Conservation (phyloP, 2,888 invertebrate genomes). For the Cerastis leucographa region DNA sequence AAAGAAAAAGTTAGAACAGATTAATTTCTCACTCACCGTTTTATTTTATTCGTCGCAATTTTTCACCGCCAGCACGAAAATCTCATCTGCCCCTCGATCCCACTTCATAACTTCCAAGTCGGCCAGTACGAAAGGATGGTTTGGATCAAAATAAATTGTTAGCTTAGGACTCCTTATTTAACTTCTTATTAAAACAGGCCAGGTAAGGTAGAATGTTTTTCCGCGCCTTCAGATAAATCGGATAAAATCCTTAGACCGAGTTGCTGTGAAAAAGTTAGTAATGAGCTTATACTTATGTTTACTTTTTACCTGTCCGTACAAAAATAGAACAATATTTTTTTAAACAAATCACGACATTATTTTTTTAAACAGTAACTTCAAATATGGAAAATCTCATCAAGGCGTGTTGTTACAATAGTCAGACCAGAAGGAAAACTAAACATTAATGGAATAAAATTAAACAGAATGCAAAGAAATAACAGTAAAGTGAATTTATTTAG, state of each 20-base stretch:
- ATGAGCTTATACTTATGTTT: slow-evolving; percentile 40
- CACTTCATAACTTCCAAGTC: slow-evolving; percentile 63
- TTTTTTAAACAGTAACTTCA: slow-evolving; percentile 2
- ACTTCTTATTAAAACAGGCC: slow-evolving; percentile 69
- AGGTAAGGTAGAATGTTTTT: slow-evolving; percentile 61
- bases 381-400: slow-evolving; percentile 17
- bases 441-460: slow-evolving; percentile 49
- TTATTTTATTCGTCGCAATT: slow-evolving; percentile 50
- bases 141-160: slow-evolving; percentile 70
- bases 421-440: slow-evolving; percentile 28
- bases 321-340: slow-evolving; percentile 11
- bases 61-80: slow-evolving; percentile 57
- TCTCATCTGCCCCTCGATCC: slow-evolving; percentile 63
- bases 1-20: slow-evolving; percentile 21
- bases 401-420: slow-evolving; percentile 5
- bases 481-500: slow-evolving; percentile 59
- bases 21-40: slow-evolving; percentile 44
- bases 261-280: slow-evolving; percentile 59
- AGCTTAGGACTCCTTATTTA: slow-evolving; percentile 71
- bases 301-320: neutral
- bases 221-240: slow-evolving; percentile 62
- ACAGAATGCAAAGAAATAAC: slow-evolving; percentile 58
- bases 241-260: slow-evolving; percentile 57
- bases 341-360: neutral
- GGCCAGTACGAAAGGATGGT: slow-evolving; percentile 58